These are phyloP conservation scores for Acanthosepion esculentum DNA, from an alignment of 2,888 invertebrate genomes.

Conservation along the genomic window DNA sequence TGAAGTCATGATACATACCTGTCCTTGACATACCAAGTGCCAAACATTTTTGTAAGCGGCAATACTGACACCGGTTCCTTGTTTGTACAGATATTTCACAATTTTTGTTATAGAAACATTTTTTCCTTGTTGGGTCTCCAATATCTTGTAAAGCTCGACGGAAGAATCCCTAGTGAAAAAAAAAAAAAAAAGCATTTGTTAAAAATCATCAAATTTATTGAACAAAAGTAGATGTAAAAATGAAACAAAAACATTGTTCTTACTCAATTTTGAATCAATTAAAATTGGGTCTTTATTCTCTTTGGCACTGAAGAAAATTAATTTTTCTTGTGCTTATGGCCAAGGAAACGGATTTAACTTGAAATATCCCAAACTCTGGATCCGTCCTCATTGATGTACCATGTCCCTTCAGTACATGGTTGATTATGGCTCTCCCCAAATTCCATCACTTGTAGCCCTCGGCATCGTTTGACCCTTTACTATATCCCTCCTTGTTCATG, in stretches of 20 bases:
- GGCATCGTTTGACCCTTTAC: no score
- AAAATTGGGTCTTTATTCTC: background rate
- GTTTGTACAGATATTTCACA: constrained; percentile 74
- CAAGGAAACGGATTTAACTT: background rate
- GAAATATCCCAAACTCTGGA: background rate
- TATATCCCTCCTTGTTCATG: no score
- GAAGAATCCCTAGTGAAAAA: constrained; percentile 71
- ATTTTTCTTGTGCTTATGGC: background rate
- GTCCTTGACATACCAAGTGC: constrained; percentile 73
- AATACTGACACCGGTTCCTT: constrained; percentile 72
- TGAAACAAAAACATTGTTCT: background rate
- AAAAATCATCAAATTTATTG: background rate
- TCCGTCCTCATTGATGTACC: no score
- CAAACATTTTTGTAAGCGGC: constrained; percentile 72
- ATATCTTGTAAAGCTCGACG: constrained; percentile 74
- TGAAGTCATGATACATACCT: constrained; percentile 57
- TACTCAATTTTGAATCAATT: background rate
- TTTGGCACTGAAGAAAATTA: background rate
- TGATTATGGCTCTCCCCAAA: no score
- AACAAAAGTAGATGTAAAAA: background rate
- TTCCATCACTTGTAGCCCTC: no score
- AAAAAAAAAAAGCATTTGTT: background rate
- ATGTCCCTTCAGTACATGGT: no score
- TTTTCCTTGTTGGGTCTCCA: constrained; percentile 74
- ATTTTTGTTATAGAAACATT: constrained; percentile 75